A percentile compares a stretch with the other conserved stretches of the same genome.
Conservation (phyloP, 2,888 invertebrate species). For the Calliphora vomitoria region DNA sequence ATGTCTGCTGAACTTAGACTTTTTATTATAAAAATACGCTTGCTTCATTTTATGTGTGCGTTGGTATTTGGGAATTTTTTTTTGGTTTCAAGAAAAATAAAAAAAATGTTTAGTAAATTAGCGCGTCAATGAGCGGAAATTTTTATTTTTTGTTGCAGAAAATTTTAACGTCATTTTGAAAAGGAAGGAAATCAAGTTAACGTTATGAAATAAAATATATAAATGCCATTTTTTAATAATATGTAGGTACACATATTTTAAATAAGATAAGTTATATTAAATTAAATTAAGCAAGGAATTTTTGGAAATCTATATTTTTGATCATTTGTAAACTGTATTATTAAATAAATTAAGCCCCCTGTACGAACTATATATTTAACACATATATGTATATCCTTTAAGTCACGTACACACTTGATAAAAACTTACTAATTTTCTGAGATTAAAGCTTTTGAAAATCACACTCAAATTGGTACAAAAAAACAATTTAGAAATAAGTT, state of each 20-base stretch:
- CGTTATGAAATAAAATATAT: neutral
- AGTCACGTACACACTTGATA: too few species aligned
- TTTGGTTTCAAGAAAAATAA: neutral
- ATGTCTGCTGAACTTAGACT: conserved; percentile 3
- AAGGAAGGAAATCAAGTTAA: conserved; percentile 43
- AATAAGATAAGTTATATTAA: too few species aligned
- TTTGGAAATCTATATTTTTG: too few species aligned
- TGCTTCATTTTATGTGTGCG: neutral
- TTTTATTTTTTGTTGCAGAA: conserved; percentile 1
- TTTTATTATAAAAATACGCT: conserved; percentile 17
- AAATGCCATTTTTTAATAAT: neutral
- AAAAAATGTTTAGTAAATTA: neutral
- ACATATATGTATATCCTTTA: too few species aligned
- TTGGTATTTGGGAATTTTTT: neutral
- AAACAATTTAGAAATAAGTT: too few species aligned
- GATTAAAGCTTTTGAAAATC: too few species aligned
- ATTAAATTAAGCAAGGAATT: too few species aligned
- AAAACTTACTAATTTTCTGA: too few species aligned
- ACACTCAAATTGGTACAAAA: too few species aligned
- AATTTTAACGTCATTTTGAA: conserved; percentile 15
- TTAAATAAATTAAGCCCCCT: too few species aligned
- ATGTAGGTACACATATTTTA: neutral
- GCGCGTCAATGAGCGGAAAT: conserved; percentile 45
- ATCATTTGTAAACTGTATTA: too few species aligned
- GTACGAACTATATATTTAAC: too few species aligned